A percentile compares a stretch with the other conserved stretches of the same genome.
phyloP scores from a whole-genome alignment of 2,113 vertebrate genomes.

The Archilochus colubris region DNA sequence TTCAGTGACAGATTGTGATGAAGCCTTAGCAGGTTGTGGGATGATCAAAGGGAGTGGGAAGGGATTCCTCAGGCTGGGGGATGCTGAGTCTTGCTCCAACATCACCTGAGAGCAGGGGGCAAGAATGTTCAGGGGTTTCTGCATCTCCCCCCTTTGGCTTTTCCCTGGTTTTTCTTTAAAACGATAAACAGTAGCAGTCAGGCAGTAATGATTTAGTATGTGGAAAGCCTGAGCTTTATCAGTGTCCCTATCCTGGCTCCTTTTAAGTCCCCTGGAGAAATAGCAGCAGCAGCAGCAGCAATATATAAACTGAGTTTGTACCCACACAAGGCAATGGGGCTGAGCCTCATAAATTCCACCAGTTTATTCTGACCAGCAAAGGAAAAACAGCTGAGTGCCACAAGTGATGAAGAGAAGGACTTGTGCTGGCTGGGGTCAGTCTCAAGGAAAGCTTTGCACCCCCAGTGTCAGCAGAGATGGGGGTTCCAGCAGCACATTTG shows the following conservation, averaged over 20 bases:
- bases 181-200: conserved; percentile 23
- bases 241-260: neutral
- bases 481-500: neutral
- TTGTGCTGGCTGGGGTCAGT: neutral
- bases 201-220: neutral
- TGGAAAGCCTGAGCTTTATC: conserved; percentile 38
- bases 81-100: neutral
- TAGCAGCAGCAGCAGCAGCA: neutral
- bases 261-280: neutral
- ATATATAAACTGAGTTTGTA: neutral
- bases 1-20: neutral
- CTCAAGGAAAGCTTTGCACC: neutral
- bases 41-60: conserved; percentile 29
- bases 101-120: conserved; percentile 10
- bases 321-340: neutral
- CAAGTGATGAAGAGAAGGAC: neutral
- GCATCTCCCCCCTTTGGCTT: neutral
- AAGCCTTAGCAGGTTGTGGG: neutral
- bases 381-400: neutral
- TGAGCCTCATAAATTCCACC: neutral
- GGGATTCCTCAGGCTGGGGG: neutral
- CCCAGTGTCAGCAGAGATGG: neutral
- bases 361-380: neutral
- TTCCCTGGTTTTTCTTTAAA: neutral
- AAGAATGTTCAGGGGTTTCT: neutral